Percentiles rank a stretch among this genome's conserved stretches.
These are phyloP conservation scores for Pica pica DNA, from an alignment of 2,113 vertebrate species.

Conservation along the genomic window DNA sequence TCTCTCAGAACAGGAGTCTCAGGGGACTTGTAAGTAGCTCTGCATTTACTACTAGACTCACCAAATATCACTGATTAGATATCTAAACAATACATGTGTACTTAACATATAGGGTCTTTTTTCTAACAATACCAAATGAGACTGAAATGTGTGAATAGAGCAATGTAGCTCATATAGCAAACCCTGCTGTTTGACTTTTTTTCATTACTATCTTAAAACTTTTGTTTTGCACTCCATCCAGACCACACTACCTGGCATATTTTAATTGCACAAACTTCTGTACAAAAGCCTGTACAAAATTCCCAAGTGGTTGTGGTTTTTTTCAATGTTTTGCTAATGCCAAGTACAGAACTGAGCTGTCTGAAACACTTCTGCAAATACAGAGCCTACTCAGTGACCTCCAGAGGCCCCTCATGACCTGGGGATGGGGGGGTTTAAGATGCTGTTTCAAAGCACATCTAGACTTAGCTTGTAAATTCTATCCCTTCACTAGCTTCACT, in stretches of 20 bases:
- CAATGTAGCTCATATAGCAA: background rate
- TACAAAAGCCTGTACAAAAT: background rate
- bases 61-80: background rate
- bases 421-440: fast-evolving
- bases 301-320: background rate
- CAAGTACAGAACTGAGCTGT: background rate
- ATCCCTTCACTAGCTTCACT: background rate
- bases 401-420: background rate
- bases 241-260: background rate
- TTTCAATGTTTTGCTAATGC: background rate
- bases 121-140: background rate
- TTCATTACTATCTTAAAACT: background rate
- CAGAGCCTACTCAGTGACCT: background rate
- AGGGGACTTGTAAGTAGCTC: background rate
- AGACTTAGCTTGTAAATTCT: background rate
- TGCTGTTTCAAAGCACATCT: background rate
- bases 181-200: background rate
- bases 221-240: background rate
- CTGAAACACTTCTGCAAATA: background rate
- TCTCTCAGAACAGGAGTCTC: background rate
- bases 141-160: background rate
- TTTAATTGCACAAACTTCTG: background rate
- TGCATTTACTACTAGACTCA: background rate
- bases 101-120: background rate
- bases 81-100: background rate